Percentiles rank a stretch among this genome's conserved stretches.
phyloP scores from a whole-genome alignment of 2,113 vertebrate genomes.

The Okapia johnstoni region DNA sequence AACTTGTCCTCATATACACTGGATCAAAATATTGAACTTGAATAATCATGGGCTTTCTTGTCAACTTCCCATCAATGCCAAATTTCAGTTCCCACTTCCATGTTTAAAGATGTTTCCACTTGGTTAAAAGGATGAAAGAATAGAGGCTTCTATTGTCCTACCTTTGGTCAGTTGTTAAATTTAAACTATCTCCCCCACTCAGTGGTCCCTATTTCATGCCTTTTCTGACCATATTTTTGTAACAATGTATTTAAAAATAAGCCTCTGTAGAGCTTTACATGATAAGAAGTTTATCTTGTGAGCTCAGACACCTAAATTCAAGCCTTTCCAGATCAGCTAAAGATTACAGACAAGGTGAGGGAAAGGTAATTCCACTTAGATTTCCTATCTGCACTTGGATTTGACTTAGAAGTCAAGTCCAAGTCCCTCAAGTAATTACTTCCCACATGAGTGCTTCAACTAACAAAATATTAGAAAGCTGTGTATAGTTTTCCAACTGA shows the following conservation, averaged over 20 bases:
- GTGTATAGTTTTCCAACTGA: neutral
- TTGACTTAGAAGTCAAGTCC: neutral
- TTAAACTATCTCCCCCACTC: neutral
- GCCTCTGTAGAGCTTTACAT: neutral
- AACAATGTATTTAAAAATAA: slow-evolving; percentile 30
- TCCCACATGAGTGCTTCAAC: neutral
- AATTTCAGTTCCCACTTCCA: neutral
- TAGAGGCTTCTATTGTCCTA: neutral
- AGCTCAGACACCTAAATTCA: slow-evolving; percentile 21
- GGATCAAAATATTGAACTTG: neutral
- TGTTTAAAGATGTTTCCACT: neutral
- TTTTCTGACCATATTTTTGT: neutral
- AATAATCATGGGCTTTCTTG: neutral
- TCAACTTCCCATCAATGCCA: neutral
- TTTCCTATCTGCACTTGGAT: slow-evolving; percentile 40
- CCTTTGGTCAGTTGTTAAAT: neutral
- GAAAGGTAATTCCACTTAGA: slow-evolving; percentile 20
- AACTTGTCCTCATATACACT: neutral
- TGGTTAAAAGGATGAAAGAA: neutral
- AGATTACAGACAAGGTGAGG: neutral
- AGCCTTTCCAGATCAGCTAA: neutral
- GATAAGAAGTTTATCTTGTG: slow-evolving; percentile 45
- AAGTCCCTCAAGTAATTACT: slow-evolving; percentile 1
- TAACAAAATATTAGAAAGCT: slow-evolving; percentile 13
- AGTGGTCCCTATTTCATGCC: neutral